Conservation (phyloP, 2,797 vertebrate genomes). For the Sylvia borin region DNA sequence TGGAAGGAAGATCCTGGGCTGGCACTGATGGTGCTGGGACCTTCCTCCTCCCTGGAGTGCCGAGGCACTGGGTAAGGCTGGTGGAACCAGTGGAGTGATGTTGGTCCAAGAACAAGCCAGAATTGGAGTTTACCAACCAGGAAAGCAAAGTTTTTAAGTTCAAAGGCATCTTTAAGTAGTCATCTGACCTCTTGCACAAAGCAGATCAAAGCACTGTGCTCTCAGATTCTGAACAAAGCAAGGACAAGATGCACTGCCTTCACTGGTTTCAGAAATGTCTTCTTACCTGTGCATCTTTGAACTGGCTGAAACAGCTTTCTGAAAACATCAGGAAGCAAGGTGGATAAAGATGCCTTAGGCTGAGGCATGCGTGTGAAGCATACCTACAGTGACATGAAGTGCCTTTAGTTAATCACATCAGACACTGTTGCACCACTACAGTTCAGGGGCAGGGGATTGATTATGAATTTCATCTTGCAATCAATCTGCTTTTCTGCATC, state of each 20-base stretch:
- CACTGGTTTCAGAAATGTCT: neutral
- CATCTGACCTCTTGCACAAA: neutral
- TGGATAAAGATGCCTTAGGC: neutral
- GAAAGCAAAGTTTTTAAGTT: neutral
- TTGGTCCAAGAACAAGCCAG: neutral
- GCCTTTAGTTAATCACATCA: neutral
- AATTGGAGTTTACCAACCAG: neutral
- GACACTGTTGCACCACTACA: neutral
- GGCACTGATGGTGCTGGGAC: neutral
- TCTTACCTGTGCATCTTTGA: neutral
- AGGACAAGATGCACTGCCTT: neutral
- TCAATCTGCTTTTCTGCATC: neutral
- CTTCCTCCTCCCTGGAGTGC: neutral
- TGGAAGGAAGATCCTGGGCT: neutral
- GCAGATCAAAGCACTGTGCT: neutral
- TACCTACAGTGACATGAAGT: neutral
- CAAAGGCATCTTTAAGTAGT: neutral
- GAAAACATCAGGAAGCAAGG: neutral
- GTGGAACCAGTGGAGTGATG: neutral
- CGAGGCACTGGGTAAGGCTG: neutral
- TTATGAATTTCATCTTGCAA: neutral
- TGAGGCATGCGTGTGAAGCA: fast-evolving
- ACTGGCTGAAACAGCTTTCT: neutral
- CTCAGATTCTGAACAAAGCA: neutral
- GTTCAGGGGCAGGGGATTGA: neutral